Base-by-base conservation (phyloP, 2,113 vertebrate species). In the Pseudorasbora parva region DNA sequence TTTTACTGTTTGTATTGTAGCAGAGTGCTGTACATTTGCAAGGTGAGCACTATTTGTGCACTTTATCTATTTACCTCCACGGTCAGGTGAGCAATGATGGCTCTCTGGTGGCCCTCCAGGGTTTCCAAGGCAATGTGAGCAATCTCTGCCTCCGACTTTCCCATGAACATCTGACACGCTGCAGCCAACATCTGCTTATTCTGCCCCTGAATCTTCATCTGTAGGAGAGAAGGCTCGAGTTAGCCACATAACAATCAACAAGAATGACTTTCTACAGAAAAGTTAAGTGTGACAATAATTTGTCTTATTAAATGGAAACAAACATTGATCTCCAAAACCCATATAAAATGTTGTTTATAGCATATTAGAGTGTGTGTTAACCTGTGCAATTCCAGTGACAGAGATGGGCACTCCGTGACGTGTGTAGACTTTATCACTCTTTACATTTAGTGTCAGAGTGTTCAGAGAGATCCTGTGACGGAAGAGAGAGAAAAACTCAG, bases 121-220 rank as follows among this genome's bases (percentile, higher is more conserved):
- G 97, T 98, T 87, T 98, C 97, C 89, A 98, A 90, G 6, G 97
- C 95, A 2, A 98, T 98, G 3, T 98, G 97, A 71, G 95, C 93
- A 3, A 98, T 97, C 89, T 98, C 96, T 0, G 89, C 66, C 79
- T 98, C 97, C 0, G 95, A 94, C 83, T 98, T 98, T 3, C 97
- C 97, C 93, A 98, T 95, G 92, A 98, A 98, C 97, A 98, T 98
- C 88, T 98, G 97, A 84, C 97, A 98, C 68, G 97, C 97, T 0
- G 96, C 97, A 0, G 97, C 95, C 87, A 98, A 73, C 97, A 98
- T 98, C 93, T 98, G 96, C 87, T 98, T 98, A 87, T 98, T 98
- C 91, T 98, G 97, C 2, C 97, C 97, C 90, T 98, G 97, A 87
- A 98, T 98, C 93, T 98, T 98, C 91, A 98, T 96, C 97, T 98